phyloP scores from a whole-genome alignment of 1,140 invertebrate genomes.

The Rhagoletis zephyria region DNA sequence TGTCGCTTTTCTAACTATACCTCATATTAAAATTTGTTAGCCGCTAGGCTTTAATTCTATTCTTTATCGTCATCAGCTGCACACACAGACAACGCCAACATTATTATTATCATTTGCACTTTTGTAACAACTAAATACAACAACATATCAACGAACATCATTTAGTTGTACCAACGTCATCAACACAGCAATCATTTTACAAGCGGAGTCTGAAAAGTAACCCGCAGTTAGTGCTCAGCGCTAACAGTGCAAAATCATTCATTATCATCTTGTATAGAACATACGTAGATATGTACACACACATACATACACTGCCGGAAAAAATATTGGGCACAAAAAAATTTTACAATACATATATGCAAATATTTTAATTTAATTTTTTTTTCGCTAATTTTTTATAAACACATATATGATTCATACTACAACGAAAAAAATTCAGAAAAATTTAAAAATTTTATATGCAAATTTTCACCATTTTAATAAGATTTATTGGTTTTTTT shows the following conservation, averaged over 20 bases:
- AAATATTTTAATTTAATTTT: neutral
- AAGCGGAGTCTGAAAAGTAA: neutral
- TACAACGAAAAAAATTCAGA: no score
- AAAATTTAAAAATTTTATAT: no score
- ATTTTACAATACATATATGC: neutral
- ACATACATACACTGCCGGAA: neutral
- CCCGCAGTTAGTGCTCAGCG: neutral
- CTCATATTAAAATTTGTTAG: conserved; percentile 51
- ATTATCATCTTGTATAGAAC: neutral
- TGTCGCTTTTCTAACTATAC: conserved; percentile 9
- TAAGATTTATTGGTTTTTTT: no score
- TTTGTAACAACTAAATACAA: neutral
- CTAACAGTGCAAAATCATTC: neutral
- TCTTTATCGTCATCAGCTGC: conserved; percentile 45
- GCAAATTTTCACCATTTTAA: no score
- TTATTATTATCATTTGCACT: neutral
- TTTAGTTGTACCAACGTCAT: neutral
- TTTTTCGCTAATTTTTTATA: no score
- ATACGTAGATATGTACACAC: neutral
- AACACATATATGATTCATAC: no score
- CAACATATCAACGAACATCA: neutral
- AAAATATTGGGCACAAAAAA: no score
- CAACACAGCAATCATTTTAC: conserved; percentile 16
- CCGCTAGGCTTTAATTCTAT: conserved; percentile 44
- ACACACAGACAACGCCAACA: neutral